Conservation (phyloP, 2,888 invertebrate genomes). For the Plusia festucae region DNA sequence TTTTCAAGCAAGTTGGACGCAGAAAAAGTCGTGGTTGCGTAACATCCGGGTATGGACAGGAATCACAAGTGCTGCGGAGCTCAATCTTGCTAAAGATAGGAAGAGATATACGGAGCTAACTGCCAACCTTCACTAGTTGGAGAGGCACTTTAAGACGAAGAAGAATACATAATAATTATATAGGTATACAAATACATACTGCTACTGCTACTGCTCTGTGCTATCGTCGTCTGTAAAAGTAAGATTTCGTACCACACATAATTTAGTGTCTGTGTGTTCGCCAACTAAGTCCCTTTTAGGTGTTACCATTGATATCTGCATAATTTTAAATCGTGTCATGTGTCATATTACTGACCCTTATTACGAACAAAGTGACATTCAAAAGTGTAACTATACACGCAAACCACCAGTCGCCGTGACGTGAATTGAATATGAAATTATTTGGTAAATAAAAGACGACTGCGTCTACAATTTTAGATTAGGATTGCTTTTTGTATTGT, state of each 20-base stretch:
- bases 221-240: not conserved
- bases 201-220: no score
- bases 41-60: no score
- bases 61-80: no score
- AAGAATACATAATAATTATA: no score
- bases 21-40: no score
- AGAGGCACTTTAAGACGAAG: no score
- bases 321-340: conserved; percentile 27
- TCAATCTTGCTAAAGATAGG: no score
- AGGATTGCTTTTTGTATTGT: conserved; percentile 47
- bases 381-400: conserved; percentile 1
- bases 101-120: no score
- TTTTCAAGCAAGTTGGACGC: no score
- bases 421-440: conserved; percentile 40
- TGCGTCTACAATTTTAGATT: conserved; percentile 52
- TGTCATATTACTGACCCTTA: conserved; percentile 13
- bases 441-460: conserved; percentile 35
- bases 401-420: not conserved
- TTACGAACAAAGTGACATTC: conserved; percentile 12
- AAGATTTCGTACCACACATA: not conserved
- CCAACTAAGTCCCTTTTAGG: not conserved
- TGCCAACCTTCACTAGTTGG: no score
- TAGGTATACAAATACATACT: not conserved
- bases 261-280: not conserved
- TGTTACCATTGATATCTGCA: conserved; percentile 8